Base-by-base conservation (phyloP, 2,797 vertebrate species). In the Acanthurus tractus region DNA sequence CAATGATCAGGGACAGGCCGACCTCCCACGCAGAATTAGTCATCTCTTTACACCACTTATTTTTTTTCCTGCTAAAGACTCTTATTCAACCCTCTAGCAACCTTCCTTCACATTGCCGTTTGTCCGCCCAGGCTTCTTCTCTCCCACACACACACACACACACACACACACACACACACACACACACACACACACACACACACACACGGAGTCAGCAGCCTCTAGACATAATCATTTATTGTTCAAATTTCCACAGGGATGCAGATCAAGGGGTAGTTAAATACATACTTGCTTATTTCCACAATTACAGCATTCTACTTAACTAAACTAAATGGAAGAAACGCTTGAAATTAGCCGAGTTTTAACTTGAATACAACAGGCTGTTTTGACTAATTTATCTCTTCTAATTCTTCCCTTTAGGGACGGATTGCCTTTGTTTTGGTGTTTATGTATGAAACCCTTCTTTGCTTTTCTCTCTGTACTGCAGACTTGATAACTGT, bases 11-110 rank as follows among this genome's bases (percentile, higher is more conserved):
- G 86, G 94, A 93, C 93, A 94, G 91, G 88, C 90, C 92, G 92
- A 93, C 87, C 92, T 94, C 94, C 94, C 90, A 96, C 94, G 82
- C 93, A 93, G 75, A 88, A 93, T 95, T 94, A 94, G 91, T 96
- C 93, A 94, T 95, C 82, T 84, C 86, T 90, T 92, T 93, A 93
- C 87, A 92, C 82, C 87, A 91, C 79, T 90, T 92, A 45, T 73
- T 84, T 88, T 80, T 85, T 72, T 74, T 80, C 12, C 63, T 78
- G 79, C 78, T 88, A 63, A 88, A 90, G 84, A 89, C 81, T 89
- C 87, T 88, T 86, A 86, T 88, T 88, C 88, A 93, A 86, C 88
- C 88, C 86, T 88, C 79, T 65, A 83, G 75, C 86, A 91, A 90
- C 86, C 84, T 87, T 91, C 81, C 66, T 62, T 81, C 87, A 87